Percentiles rank a stretch among this genome's conserved stretches.
Conservation (phyloP, 2,888 invertebrate genomes). For the Ochlodes sylvanus region DNA sequence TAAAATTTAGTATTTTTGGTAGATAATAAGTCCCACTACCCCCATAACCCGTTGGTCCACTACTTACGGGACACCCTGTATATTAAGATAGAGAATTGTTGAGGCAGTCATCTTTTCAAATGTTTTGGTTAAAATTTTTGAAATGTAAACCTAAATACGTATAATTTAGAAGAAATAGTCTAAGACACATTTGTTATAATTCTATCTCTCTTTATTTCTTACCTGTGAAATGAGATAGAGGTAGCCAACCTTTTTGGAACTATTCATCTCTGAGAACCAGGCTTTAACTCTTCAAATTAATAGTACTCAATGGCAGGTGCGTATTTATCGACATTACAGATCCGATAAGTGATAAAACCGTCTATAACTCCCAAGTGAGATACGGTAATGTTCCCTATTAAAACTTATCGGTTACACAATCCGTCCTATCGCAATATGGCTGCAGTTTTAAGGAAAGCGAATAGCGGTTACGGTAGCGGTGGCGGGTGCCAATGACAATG, state of each 20-base stretch:
- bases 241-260: neutral
- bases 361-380: conserved; percentile 41
- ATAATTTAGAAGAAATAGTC: too few relatives aligned
- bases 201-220: too few relatives aligned
- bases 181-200: too few relatives aligned
- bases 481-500: too few relatives aligned
- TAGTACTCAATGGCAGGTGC: conserved; percentile 17
- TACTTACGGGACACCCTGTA: too few relatives aligned
- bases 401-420: conserved; percentile 43
- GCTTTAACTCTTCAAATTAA: neutral
- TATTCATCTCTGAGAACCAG: neutral
- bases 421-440: conserved; percentile 31
- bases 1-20: too few relatives aligned
- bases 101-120: too few relatives aligned
- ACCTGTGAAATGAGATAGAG: neutral
- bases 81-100: too few relatives aligned
- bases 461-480: neutral
- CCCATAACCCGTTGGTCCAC: too few relatives aligned
- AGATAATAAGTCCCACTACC: too few relatives aligned
- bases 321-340: conserved; percentile 19
- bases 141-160: too few relatives aligned
- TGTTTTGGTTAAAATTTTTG: too few relatives aligned
- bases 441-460: neutral
- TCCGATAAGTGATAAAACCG: conserved; percentile 25
- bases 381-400: conserved; percentile 44